Base-by-base conservation (phyloP, 2,888 invertebrate genomes). In the Imbricaverruca yamaguchii region DNA sequence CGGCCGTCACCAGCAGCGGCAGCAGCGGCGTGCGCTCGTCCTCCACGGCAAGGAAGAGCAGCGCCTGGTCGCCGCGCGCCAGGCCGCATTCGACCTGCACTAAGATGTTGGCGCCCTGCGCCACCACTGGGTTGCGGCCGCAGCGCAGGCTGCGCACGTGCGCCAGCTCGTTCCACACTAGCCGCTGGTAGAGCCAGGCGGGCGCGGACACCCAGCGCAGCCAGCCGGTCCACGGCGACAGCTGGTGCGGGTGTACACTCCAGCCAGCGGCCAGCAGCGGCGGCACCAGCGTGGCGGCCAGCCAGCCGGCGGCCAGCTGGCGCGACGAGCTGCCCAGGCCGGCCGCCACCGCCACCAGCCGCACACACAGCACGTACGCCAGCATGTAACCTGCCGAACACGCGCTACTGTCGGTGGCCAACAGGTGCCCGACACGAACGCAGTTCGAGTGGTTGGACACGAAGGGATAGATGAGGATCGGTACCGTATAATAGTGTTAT, bases 51-150 rank as follows among this genome's bases (percentile, higher is more conserved):
- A 83, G 57, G 82, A 81, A 83, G 23, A 81, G 67, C 18, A 83
- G 81, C 10, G 83, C 83, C 78, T 83, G 83, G 15, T 65, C 25
- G 2, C 82, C 83, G 0, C 80, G 81, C 59, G 81, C 82, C 13
- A 83, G 80, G 21, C 83, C 83, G 63, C 83, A 83, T 6, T 82
- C 82, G 13, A 83, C 83, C 83, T 83, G 81, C 23, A 81, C 23
- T 59, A 85, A 84, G 56, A 86, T 83, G 85, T 96, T 95, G 83
- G 94, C 94, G 86, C 94, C 94, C 87, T 93, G 93, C 85, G 93
- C 92, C 85, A 94, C 93, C 83, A 94, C 92, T 91, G 96, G 91
- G 83, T 87, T 87, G 12, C 85, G 85, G 55, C 85, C 85, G 82
- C 87, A 87, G 11, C 84, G 82, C 82, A 86, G 85, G n/a, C 83